Base-by-base conservation (phyloP, 2,797 vertebrate species). In the Anabacerthia variegaticeps region DNA sequence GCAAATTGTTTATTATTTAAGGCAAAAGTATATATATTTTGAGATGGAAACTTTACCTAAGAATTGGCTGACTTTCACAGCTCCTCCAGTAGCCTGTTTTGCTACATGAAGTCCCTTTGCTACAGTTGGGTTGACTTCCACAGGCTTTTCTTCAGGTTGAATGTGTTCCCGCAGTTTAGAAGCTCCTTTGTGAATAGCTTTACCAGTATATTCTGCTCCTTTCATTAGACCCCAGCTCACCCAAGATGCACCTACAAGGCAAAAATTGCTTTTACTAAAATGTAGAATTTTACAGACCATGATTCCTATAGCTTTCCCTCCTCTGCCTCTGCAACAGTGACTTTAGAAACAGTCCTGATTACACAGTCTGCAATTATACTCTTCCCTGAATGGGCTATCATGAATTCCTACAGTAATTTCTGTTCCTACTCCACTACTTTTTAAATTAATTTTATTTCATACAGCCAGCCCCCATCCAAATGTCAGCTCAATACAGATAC, bases 31-130 rank as follows among this genome's bases (percentile, higher is more conserved):
- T 6, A 55, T 23, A 55, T 26, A 67, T 14, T 44, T 0, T 11
- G 18, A 85, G 39, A 63, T 17, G 4, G 14, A 59, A 71, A 61
- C 16, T 41, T 98, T 98, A 99, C 99, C 99, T 84, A 99, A 97
- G 95, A 99, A 99, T 59, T 99, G 99, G 97, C 99, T 99, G 98
- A 99, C 99, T 98, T 98, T 99, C 20, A 99, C 99, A 8, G 99
- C 99, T 78, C 99, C 99, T 72, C 99, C 99, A 0, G 99, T 99
- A 20, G 99, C 99, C 91, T 99, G 99, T 97, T 99, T 99, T 88
- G 99, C 99, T 62, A 99, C 98, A 2, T 99, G 98, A 75, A 99
- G 99, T 61, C 99, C 98, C 95, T 97, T 99, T 91, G 98, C 98
- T 88, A 99, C 98, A 2, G 98, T 96, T 79, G 99, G 99, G 95